Evolutionary conservation across 2,797 vertebrate species (phyloP), one percentile per base, ranked within the genome.

Genomic region (Lacerta viridis): DNA sequence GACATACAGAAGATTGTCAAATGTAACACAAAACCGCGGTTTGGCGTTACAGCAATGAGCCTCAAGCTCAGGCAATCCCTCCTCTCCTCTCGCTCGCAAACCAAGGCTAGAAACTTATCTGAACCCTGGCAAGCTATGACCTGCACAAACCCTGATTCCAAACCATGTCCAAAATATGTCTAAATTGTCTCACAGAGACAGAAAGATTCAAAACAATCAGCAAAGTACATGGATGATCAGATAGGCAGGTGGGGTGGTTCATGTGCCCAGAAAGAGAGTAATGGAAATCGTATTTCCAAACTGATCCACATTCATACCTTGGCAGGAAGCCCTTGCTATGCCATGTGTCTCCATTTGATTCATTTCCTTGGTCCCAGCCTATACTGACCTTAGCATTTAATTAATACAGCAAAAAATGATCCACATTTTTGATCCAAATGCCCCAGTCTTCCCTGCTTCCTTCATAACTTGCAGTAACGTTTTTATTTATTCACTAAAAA

Each of bases 261-360:
- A 23, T 20, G 36, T 39, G 39, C 17, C 23, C 17, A 75, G 72
- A 41, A 75, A 3, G 55, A 59, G 55, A 46, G 66, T 27, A 69
- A 83, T 33, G 66, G 66, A 50, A 71, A 83, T 13, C 7, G n/a
- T 23, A 50, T n/a, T 33, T 71, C 69, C 46, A 71, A n/a, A 71
- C 66, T 71, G 66, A 71, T 83, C 27, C 80, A n/a, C 69, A 83
- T 83, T 83, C 50, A 83, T 71, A 77, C 29, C n/a, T 83, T 71
- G 69, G 43, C n/a, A 46, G 3, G 33, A 10, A 83, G n/a, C n/a
- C 41, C 33, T 43, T 27, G 7, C 64, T 71, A 29, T 7, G 50
- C 55, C 10, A 4, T 59, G 10, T 17, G 55, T 0, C 50, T 83
- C 71, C 66, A 43, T 59, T 13, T 7, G 23, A 27, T 39, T 46